Evolutionary conservation across 64 coral and sea anemone genomes (phyloP).

Genomic region (Orbicella faveolata): DNA sequence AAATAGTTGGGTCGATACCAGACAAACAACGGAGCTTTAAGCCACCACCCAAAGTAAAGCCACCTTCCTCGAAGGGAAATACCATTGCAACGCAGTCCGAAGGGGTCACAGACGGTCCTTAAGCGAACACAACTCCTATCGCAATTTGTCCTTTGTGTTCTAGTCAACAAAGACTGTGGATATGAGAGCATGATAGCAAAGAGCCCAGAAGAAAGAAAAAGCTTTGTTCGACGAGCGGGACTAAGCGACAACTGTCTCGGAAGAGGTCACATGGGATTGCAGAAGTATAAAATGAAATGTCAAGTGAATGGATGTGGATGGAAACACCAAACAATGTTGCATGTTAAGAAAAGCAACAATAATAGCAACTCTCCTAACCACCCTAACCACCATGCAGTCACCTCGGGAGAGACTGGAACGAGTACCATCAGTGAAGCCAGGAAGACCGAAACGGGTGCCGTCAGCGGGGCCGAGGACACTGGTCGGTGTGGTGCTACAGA

Average conservation of each 20-base stretch:
- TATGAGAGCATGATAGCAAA: slow-evolving; percentile 28
- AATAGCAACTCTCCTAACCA: background rate
- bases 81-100: too few species aligned
- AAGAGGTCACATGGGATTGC: slow-evolving; percentile 50
- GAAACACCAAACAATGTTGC: slow-evolving; percentile 53
- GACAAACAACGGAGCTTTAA: background rate
- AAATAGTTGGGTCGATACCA: slow-evolving; percentile 18
- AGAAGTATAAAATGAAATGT: slow-evolving; percentile 56
- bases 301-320: slow-evolving; percentile 49
- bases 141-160: slow-evolving; percentile 14
- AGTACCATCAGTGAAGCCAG: too few species aligned
- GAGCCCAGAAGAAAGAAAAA: slow-evolving; percentile 35
- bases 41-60: background rate
- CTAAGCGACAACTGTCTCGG: slow-evolving; percentile 45
- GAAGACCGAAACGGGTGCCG: too few species aligned
- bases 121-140: background rate
- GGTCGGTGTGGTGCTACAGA: background rate
- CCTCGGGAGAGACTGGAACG: background rate
- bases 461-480: slow-evolving; percentile 26
- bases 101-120: too few species aligned
- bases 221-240: slow-evolving; percentile 37
- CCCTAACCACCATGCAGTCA: background rate
- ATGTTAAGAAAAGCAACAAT: background rate
- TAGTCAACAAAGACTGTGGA: slow-evolving; percentile 10
- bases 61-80: too few species aligned